Evolutionary conservation across 2,888 invertebrate species (phyloP), one percentile per base, ranked within the genome.

Genomic region (Drosophila parthenogenetica): DNA sequence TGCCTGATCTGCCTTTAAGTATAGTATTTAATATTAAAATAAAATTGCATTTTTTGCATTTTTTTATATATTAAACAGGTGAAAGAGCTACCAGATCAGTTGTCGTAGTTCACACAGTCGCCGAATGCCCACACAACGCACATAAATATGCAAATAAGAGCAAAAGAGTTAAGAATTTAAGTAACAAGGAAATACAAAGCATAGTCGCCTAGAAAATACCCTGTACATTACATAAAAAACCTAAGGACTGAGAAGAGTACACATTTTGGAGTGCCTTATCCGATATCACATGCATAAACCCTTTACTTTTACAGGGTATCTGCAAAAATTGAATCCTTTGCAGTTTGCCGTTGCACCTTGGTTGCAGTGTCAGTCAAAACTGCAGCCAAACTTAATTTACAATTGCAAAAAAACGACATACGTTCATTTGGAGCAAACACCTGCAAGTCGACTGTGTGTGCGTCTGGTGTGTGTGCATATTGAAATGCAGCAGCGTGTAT

Each of bases 401-500:
- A 85, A 87, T 85, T 72, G 70, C 70, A 69, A 48, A 49, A n/a
- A 57, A 70, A 54, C 48, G 60, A 69, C 69, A 69, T 69, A 66
- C 63, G 70, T 78, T 80, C 87, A 84, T 86, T 86, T 79, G 73
- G 69, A 66, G 73, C 79, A 87, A 85, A 81, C 85, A 85, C 85
- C 87, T 85, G 85, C 85, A 74, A 81, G 77, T 70, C 25, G 53
- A 29, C 62, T 57, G 50, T 40, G 55, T 45, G 51, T 58, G 55
- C 43, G 55, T 19, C 63, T 40, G 49, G 40, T 43, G 46, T 45
- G 53, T 59, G 58, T 59, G 62, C 49, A 67, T 63, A 80, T 81
- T 73, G 69, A 81, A 80, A 71, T 69, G 80, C 65, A 71, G 68
- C 71, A 89, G 89, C 90, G 89, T 91, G 78, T 91, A 91, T 90